phyloP scores from a whole-genome alignment of 2,113 vertebrate genomes.

The Eubucco bourcierii region DNA sequence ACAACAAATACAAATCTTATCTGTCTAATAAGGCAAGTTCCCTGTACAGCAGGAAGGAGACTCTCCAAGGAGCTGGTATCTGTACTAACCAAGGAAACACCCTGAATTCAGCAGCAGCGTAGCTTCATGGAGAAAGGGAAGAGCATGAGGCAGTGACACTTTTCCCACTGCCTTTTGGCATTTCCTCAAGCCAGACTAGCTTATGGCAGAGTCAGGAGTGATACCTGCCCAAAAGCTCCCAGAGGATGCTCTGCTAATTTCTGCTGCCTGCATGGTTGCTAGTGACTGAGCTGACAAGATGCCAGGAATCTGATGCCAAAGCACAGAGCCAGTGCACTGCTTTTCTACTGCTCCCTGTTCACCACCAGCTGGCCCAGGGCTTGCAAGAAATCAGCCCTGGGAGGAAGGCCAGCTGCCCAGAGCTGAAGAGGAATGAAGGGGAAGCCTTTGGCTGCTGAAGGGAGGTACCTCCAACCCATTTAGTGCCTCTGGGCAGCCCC shows the following conservation, averaged over 20 bases:
- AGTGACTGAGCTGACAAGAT: rapidly evolving
- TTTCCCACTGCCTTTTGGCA: background rate
- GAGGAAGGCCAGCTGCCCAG: background rate
- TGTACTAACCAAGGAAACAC: rapidly evolving
- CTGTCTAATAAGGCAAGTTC: background rate
- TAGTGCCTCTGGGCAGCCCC: background rate
- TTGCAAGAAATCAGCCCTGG: background rate
- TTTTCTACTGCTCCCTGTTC: background rate
- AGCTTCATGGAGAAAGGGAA: background rate
- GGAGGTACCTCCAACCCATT: background rate
- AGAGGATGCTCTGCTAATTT: background rate
- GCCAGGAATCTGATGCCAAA: background rate
- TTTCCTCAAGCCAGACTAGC: background rate
- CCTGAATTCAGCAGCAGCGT: rapidly evolving
- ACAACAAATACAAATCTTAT: slow-evolving; percentile 13
- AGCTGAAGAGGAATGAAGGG: background rate
- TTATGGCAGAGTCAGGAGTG: rapidly evolving
- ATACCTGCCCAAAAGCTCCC: background rate
- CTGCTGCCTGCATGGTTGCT: background rate
- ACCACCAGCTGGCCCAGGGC: background rate
- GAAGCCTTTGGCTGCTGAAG: background rate
- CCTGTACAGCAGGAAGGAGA: background rate
- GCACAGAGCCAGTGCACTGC: background rate
- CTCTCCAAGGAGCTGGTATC: background rate
- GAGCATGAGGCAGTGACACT: background rate